Percentiles rank a stretch among this genome's conserved stretches.
These are phyloP conservation scores for Pheosia gnoma DNA, from an alignment of 2,888 invertebrate species.

Conservation along the genomic window DNA sequence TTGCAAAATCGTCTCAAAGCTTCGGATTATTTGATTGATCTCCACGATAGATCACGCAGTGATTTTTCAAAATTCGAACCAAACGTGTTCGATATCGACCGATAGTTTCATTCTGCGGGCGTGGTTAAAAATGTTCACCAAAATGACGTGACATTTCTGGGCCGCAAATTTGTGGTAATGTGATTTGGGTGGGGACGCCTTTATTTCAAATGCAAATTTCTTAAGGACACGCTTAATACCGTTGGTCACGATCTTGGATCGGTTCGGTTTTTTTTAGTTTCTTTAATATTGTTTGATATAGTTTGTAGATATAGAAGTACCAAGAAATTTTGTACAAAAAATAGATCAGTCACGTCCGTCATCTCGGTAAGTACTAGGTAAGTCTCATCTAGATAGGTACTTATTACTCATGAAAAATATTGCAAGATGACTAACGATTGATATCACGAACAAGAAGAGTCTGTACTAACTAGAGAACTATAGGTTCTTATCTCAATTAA, in stretches of 20 bases:
- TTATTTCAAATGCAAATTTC: constrained; percentile 49
- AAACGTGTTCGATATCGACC: constrained; percentile 49
- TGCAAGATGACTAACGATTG: no score
- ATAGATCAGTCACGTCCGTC: no score
- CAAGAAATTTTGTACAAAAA: no score
- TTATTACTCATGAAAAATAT: neutral
- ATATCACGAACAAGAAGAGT: no score
- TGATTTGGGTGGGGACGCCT: constrained; percentile 41
- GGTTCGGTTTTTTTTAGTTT: constrained; percentile 12
- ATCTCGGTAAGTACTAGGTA: no score
- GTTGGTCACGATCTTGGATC: constrained; percentile 40
- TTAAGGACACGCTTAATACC: constrained; percentile 45
- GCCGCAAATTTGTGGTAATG: constrained; percentile 40
- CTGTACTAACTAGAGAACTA: no score
- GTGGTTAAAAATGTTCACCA: constrained; percentile 40
- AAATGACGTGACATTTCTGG: constrained; percentile 43
- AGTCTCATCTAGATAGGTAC: neutral
- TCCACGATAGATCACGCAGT: constrained; percentile 34
- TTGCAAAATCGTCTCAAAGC: constrained; percentile 5
- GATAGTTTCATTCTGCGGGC: constrained; percentile 48
- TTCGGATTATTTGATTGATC: constrained; percentile 8
- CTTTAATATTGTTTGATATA: constrained; percentile 9
- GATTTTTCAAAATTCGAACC: constrained; percentile 49
- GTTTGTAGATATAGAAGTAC: no score
- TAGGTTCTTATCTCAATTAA: no score